Percentiles rank a stretch among this genome's conserved stretches.
Evolutionary conservation across 2,113 vertebrate genomes (phyloP).

Genomic region (Platysteira castanea): DNA sequence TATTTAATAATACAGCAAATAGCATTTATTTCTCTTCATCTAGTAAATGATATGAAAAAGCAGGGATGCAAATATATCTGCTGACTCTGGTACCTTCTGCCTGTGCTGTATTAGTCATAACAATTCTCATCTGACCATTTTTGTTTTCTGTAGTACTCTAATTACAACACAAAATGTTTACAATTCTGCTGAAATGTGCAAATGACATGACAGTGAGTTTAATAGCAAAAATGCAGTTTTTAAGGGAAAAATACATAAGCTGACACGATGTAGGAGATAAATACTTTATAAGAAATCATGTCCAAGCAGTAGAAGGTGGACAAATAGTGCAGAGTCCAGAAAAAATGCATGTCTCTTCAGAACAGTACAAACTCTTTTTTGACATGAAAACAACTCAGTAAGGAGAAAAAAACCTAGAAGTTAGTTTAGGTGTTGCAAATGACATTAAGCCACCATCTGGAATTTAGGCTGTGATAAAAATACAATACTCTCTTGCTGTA

Average conservation of each 20-base stretch:
- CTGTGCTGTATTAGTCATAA: neutral
- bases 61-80: neutral
- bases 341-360: neutral
- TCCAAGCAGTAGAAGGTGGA: neutral
- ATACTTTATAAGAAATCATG: neutral
- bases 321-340: neutral
- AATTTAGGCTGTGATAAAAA: slow-evolving; percentile 18
- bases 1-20: neutral
- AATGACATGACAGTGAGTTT: neutral
- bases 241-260: neutral
- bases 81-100: neutral
- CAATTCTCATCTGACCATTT: neutral
- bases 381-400: slow-evolving; percentile 8
- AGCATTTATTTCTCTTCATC: neutral
- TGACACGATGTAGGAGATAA: neutral
- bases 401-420: slow-evolving; percentile 16
- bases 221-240: neutral
- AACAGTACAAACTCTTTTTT: slow-evolving; percentile 26
- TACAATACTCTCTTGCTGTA: neutral
- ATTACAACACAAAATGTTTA: neutral
- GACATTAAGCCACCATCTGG: slow-evolving; percentile 56
- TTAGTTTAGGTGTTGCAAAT: slow-evolving; percentile 65
- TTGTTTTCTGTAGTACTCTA: neutral
- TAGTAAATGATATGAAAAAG: neutral
- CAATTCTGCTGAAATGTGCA: neutral